Percentiles rank a stretch among this genome's conserved stretches.
Conservation (phyloP, 2,113 vertebrate species). For the Proteles cristata region DNA sequence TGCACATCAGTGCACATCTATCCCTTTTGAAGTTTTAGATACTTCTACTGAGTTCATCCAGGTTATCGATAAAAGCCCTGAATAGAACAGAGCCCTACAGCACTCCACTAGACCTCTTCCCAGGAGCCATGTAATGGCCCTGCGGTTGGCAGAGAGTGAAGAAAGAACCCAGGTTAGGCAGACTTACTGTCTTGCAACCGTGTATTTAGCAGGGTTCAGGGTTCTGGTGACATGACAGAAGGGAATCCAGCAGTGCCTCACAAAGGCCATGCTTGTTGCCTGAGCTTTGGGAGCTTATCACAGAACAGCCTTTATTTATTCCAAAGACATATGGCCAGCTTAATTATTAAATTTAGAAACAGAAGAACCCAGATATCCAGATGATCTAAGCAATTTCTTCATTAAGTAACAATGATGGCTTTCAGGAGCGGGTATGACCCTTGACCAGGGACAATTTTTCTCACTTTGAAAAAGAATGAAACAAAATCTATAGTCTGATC, state of each 20-base stretch:
- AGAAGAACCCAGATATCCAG: background rate
- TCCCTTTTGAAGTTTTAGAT: background rate
- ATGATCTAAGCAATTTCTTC: background rate
- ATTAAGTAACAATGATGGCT: background rate
- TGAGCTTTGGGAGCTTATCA: background rate
- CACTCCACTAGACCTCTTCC: background rate
- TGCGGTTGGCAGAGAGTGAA: background rate
- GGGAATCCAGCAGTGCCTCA: background rate
- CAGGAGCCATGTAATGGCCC: background rate
- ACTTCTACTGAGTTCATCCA: background rate
- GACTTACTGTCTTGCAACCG: background rate
- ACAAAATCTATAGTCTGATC: background rate
- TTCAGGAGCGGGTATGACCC: background rate
- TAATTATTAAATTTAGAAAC: constrained; percentile 41
- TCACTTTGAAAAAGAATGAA: background rate
- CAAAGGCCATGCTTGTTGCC: background rate
- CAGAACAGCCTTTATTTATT: background rate
- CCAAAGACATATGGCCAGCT: background rate
- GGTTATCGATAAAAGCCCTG: background rate
- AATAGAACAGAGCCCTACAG: background rate
- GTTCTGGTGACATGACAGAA: background rate
- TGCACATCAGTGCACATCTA: background rate
- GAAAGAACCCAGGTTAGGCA: background rate
- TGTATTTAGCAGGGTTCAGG: background rate
- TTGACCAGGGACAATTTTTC: background rate